Base-by-base conservation (phyloP, 2,888 invertebrate species). In the Odontocolon sp. region DNA sequence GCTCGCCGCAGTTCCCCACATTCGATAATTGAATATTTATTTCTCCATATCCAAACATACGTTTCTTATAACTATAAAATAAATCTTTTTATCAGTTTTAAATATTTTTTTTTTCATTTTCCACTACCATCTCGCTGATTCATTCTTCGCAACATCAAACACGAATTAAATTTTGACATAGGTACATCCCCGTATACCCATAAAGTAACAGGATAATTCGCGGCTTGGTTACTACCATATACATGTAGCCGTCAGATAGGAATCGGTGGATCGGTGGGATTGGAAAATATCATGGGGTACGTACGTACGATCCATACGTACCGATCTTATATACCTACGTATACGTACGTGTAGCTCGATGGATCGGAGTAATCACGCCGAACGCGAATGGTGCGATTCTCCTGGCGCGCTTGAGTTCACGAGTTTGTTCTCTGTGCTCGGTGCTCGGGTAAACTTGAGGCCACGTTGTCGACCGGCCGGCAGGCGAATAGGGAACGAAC, bases 281-380 rank as follows among this genome's bases (percentile, higher is more conserved):
- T 72, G 72, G 56, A 72, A 77, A 77, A 72, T 68, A 77, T 68
- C 68, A 56, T 63, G 72, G n/a, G 47, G 67, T 57, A 61, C 42
- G 52, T 56, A 21, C 33, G 38, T 36, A 23, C 23, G 21, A 26
- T 16, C 38, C 66, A 42, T 45, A 47, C 47, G 28, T 1, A 2
- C 47, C 31, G 18, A 8, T 28, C 36, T 38, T 36, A 23, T 38
- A 21, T 59, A 18, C 38, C 23, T 9, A 47, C 36, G 26, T 21
- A 36, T 21, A 38, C 45, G 38, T 26, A 69, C 36, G 50, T 38
- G 50, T 9, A 18, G 4, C 6, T 28, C 63, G 75, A 71, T 64
- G 78, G 85, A 87, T 87, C 85, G 82, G 69, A 77, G 82, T 84
- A 82, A 86, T 84, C 85, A 81, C 75, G 82, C 83, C 81, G 81